Conservation (phyloP, 37 sponge, comb jelly and placozoan species). For the Amphimedon queenslandica region DNA sequence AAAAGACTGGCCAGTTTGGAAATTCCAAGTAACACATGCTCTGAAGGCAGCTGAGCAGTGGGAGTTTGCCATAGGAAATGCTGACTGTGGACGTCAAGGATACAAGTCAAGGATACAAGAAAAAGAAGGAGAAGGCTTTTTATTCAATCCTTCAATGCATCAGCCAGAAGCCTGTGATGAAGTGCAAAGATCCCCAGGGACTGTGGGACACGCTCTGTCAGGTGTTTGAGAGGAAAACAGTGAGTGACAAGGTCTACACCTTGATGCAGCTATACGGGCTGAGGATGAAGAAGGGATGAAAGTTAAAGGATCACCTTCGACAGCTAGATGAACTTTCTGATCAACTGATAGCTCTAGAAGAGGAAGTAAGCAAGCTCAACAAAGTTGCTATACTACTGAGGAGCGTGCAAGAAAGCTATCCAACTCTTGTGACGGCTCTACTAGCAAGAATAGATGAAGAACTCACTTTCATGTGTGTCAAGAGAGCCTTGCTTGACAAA, state of each 20-base stretch:
- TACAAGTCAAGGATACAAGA: no score
- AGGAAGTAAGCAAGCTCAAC: slow-evolving; percentile 15
- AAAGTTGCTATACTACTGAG: slow-evolving; percentile 24
- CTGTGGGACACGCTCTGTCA: slow-evolving; percentile 29
- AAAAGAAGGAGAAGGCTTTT: slow-evolving; percentile 11
- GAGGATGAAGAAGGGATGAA: no score
- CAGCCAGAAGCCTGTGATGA: slow-evolving; percentile 27
- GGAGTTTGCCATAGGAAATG: no score
- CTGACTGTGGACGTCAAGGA: no score
- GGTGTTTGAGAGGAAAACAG: slow-evolving; percentile 27
- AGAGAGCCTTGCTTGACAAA: slow-evolving; percentile 22
- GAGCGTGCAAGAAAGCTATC: slow-evolving; percentile 25
- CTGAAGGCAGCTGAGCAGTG: no score
- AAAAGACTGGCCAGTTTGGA: no score
- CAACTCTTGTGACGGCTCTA: slow-evolving; percentile 29
- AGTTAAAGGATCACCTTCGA: no score
- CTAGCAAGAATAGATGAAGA: slow-evolving; percentile 26
- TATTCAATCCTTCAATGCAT: slow-evolving; percentile 21
- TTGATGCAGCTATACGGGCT: no score
- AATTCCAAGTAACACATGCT: no score
- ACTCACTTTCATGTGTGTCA: slow-evolving; percentile 23
- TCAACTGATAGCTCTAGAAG: no score
- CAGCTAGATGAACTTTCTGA: no score
- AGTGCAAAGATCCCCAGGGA: slow-evolving; percentile 3
- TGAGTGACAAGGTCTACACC: no score